Evolutionary conservation across 2,113 vertebrate genomes (phyloP), one percentile per base, ranked within the genome.

Genomic region (Cebus imitator): DNA sequence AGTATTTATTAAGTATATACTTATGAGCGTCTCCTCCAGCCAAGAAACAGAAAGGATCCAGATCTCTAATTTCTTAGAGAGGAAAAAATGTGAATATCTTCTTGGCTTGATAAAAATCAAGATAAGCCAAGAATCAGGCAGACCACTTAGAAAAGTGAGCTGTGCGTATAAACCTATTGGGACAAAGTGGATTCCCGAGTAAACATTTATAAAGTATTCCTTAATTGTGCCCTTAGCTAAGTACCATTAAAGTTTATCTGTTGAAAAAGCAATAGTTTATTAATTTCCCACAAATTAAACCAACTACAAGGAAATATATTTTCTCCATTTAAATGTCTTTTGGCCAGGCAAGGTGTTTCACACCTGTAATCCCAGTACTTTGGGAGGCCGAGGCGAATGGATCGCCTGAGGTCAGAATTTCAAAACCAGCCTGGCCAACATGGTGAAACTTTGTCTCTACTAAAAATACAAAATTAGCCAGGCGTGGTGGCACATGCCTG

Each of bases 1-100:
- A 89, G 17, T 85, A 82, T 64, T 78, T 95, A 70, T 91, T 97
- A 96, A 88, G n/a, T 75, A 94, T 45, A 48, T 96, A 87, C 68
- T 92, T 97, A 92, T 37, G 10, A 87, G 43, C 16, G 27, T 86
- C 40, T 84, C 87, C 91, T 91, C 25, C 32, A 87, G 37, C 72
- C 30, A 94, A 90, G 73, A 95, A 93, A 78, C 78, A 96, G 27
- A 72, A 82, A 96, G 45, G 94, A 48, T 9, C 32, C 68, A 93
- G 45, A 68, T 50, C 79, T 89, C 57, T 68, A 55, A 93, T 82
- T 94, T 85, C 58, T 96, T 86, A 72, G 27, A 81, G 45, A 96
- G 30, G 72, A 21, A 66, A 92, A 95, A 96, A 83, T 79, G 4
- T 52, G 78, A 76, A 58, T 40, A 73, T 75, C 72, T 78, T 89